Evolutionary conservation across 2,113 vertebrate species (phyloP).

Genomic region (Engystomops pustulosus): DNA sequence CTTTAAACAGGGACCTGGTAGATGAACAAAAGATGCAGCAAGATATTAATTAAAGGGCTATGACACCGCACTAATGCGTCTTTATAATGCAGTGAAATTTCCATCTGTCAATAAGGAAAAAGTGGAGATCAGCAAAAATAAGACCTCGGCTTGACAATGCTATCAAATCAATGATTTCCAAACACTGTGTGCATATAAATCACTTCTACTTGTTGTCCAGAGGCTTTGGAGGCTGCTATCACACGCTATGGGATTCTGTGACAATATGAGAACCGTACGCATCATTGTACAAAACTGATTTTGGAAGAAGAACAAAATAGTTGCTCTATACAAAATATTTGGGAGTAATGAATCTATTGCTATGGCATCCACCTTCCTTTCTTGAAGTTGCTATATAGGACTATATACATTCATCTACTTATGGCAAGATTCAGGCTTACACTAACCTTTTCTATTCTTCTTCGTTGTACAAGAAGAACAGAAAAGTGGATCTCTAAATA

Average conservation of each 20-base stretch:
- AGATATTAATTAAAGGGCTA: background rate
- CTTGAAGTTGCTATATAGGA: too few species aligned
- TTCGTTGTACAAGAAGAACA: too few species aligned
- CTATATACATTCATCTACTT: too few species aligned
- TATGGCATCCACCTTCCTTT: too few species aligned
- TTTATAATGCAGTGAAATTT: constrained; percentile 11
- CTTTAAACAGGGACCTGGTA: background rate
- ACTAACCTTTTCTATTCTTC: too few species aligned
- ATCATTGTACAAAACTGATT: background rate
- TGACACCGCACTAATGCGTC: background rate
- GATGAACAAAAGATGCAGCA: background rate
- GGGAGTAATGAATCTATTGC: too few species aligned
- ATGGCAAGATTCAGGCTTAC: too few species aligned
- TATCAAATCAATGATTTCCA: constrained; percentile 6
- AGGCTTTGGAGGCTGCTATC: background rate
- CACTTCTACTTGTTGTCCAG: background rate
- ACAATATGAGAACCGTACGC: background rate
- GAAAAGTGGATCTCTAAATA: too few species aligned
- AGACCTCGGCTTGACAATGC: constrained; percentile 14
- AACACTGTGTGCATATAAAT: constrained; percentile 3
- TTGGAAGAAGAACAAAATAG: background rate
- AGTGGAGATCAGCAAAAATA: constrained; percentile 21
- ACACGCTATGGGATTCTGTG: background rate
- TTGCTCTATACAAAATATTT: background rate
- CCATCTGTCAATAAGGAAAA: constrained; percentile 10